A percentile compares a stretch with the other conserved stretches of the same genome.
Conservation (phyloP, 2,113 vertebrate genomes). For the Psephotus haematonotus region DNA sequence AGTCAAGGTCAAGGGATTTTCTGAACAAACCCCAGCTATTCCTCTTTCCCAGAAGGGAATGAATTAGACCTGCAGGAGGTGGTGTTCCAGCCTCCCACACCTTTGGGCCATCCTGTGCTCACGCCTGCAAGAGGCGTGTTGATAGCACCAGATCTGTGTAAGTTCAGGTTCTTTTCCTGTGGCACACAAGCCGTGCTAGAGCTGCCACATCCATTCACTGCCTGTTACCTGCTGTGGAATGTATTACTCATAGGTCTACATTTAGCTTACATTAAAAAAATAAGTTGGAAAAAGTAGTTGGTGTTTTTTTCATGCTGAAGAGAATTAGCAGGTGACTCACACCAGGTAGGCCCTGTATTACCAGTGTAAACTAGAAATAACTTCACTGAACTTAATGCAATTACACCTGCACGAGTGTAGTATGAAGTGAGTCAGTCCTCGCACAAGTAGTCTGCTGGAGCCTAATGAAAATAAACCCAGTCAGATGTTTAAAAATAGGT, state of each 20-base stretch:
- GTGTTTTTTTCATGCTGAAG: background rate
- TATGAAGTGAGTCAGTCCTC: background rate
- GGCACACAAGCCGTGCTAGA: rapidly evolving
- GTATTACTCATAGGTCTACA: background rate
- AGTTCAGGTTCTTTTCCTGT: background rate
- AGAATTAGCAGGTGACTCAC: background rate
- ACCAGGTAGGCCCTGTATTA: background rate
- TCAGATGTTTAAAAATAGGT: background rate
- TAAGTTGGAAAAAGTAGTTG: background rate
- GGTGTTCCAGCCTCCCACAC: background rate
- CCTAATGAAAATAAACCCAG: background rate
- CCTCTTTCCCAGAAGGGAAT: background rate
- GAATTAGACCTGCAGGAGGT: background rate
- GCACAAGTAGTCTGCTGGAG: background rate
- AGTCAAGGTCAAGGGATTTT: background rate
- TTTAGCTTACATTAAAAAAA: background rate
- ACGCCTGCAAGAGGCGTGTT: background rate
- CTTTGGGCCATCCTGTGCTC: background rate
- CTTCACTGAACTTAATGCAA: background rate
- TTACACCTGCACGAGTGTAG: background rate
- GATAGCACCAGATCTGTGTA: background rate
- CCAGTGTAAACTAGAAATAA: background rate
- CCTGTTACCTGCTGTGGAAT: background rate
- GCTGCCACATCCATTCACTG: background rate
- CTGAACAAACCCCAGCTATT: background rate